phyloP scores from a whole-genome alignment of 2,888 invertebrate species.

The Megamerina dolium region DNA sequence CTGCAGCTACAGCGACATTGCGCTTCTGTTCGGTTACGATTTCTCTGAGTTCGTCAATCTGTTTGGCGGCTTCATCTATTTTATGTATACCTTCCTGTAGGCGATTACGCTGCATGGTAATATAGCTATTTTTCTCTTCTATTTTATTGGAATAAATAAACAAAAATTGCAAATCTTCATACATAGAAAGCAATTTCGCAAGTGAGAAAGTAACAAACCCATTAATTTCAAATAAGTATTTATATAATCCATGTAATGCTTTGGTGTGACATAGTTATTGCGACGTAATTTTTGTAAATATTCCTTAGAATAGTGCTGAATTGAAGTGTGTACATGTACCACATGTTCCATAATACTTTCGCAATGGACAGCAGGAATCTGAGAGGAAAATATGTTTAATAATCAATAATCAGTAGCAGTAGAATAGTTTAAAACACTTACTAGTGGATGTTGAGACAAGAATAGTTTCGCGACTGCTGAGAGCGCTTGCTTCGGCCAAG shows the following conservation, averaged over 20 bases:
- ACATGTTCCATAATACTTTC: slow-evolving; percentile 73
- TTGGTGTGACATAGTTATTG: slow-evolving; percentile 85
- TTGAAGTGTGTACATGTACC: slow-evolving; percentile 76
- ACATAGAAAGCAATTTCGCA: slow-evolving; percentile 3
- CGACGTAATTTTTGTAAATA: slow-evolving; percentile 69
- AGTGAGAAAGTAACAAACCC: too few species aligned
- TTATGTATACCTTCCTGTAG: slow-evolving; percentile 45
- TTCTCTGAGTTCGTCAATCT: slow-evolving; percentile 71
- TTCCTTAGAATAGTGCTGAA: slow-evolving; percentile 64
- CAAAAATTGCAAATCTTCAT: not conserved
- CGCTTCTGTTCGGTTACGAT: slow-evolving; percentile 77
- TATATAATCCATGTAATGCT: slow-evolving; percentile 85
- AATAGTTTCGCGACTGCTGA: slow-evolving; percentile 81
- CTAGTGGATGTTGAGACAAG: slow-evolving; percentile 63
- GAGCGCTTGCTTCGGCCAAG: slow-evolving; percentile 88
- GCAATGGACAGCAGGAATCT: slow-evolving; percentile 63
- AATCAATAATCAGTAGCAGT: not conserved
- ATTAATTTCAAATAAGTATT: slow-evolving; percentile 70
- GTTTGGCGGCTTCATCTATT: slow-evolving; percentile 80
- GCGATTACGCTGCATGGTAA: slow-evolving; percentile 41
- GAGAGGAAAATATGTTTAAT: slow-evolving; percentile 28
- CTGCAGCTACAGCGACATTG: slow-evolving; percentile 74
- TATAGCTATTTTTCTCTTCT: slow-evolving; percentile 44
- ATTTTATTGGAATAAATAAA: slow-evolving; percentile 15
- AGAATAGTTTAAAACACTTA: slow-evolving; percentile 27